phyloP scores from a whole-genome alignment of 2,797 vertebrate genomes.

The Artibeus lituratus region DNA sequence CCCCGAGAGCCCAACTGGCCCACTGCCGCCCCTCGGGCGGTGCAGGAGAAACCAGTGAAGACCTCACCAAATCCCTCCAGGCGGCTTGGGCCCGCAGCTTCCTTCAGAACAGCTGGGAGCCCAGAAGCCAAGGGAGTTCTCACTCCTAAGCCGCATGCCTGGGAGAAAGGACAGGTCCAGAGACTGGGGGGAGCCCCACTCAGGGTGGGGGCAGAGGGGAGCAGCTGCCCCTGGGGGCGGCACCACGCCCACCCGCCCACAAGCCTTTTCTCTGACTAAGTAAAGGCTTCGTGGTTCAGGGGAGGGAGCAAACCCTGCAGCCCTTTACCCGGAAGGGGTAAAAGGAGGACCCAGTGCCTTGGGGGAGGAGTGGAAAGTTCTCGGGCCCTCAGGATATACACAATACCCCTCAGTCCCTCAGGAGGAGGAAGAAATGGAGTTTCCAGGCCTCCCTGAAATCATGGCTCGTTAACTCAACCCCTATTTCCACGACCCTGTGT shows the following conservation, averaged over 20 bases:
- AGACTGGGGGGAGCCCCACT: neutral
- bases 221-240: neutral
- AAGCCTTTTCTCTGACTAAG: neutral
- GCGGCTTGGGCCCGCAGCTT: fast-evolving
- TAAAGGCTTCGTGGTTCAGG: neutral
- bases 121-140: neutral
- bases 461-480: neutral
- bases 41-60: fast-evolving
- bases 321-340: neutral
- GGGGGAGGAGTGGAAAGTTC: neutral
- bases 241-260: neutral
- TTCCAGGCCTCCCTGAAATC: neutral
- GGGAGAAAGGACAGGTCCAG: no score
- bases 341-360: neutral
- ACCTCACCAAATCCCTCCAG: neutral
- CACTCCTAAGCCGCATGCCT: neutral
- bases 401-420: neutral
- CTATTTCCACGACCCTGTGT: neutral
- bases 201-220: neutral
- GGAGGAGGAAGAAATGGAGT: neutral
- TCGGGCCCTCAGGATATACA: neutral
- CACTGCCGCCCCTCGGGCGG: neutral
- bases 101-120: neutral
- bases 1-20: neutral
- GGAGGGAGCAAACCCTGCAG: neutral